These are phyloP conservation scores for Sebastolobus alascanus DNA, from an alignment of 2,797 vertebrate species.

Conservation along the genomic window DNA sequence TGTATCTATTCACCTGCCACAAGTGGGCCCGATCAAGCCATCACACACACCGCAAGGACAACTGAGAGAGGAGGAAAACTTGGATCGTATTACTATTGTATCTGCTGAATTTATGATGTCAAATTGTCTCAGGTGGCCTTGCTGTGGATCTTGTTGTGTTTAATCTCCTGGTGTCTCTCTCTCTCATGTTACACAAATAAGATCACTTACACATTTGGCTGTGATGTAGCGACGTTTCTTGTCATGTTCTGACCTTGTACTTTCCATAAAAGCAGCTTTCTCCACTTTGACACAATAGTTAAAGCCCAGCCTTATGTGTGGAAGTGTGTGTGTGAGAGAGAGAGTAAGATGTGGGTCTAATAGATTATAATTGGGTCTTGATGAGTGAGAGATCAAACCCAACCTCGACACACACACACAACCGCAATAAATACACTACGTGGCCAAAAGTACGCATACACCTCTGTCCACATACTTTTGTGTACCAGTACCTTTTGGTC, in stretches of 20 bases:
- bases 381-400: slow-evolving; percentile 55
- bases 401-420: background rate
- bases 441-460: background rate
- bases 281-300: slow-evolving; percentile 16
- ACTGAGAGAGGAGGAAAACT: slow-evolving; percentile 49
- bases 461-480: background rate
- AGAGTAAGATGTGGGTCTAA: slow-evolving; percentile 5
- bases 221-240: slow-evolving; percentile 8
- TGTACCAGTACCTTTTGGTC: background rate
- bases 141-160: background rate
- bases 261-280: slow-evolving; percentile 38
- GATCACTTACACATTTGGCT: slow-evolving; percentile 19
- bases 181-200: slow-evolving; percentile 18
- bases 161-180: background rate
- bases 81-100: slow-evolving; percentile 50
- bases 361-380: slow-evolving; percentile 49
- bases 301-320: background rate
- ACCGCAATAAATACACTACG: background rate
- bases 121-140: slow-evolving; percentile 12
- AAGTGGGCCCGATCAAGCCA: slow-evolving; percentile 55
- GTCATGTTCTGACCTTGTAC: slow-evolving; percentile 44
- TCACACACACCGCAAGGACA: slow-evolving; percentile 38
- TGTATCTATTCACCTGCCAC: slow-evolving; percentile 57
- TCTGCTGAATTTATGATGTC: slow-evolving; percentile 38
- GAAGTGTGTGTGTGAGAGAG: slow-evolving; percentile 1